Evolutionary conservation across 1,140 invertebrate species (phyloP).

Genomic region (Neodiprion lecontei): DNA sequence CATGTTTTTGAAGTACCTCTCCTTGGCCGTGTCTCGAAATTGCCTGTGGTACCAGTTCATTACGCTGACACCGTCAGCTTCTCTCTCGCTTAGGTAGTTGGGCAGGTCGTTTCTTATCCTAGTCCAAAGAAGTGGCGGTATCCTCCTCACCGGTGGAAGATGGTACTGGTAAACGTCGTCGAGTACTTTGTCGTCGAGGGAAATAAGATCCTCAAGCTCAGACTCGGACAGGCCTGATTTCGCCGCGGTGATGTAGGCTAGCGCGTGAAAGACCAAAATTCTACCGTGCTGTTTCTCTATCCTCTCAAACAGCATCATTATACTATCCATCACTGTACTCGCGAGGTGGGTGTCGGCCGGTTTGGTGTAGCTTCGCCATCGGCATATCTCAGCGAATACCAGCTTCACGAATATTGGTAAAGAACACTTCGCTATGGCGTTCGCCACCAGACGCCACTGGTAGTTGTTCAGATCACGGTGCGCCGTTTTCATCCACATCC

Average conservation of each 20-base stretch:
- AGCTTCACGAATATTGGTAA: constrained; percentile 97
- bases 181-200: constrained; percentile 90
- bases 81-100: constrained; percentile 94
- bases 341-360: constrained; percentile 91
- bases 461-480: constrained; percentile 88
- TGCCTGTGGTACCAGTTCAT: constrained; percentile 98
- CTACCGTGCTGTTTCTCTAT: constrained; percentile 95
- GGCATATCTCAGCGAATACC: constrained; percentile 94
- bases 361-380: constrained; percentile 96
- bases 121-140: constrained; percentile 95
- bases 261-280: constrained; percentile 89
- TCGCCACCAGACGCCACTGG: constrained; percentile 94
- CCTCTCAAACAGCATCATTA: constrained; percentile 95
- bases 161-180: constrained; percentile 99
- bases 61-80: constrained; percentile 96
- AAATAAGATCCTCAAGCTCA: constrained; percentile 94
- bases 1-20: constrained; percentile 97
- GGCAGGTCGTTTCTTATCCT: constrained; percentile 93
- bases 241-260: constrained; percentile 94
- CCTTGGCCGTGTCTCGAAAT: constrained; percentile 91
- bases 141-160: constrained; percentile 91
- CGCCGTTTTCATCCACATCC: constrained; percentile 93
- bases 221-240: constrained; percentile 92
- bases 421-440: constrained; percentile 92
- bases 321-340: constrained; percentile 95